Evolutionary conservation across 2,113 vertebrate genomes (phyloP), one percentile per base, ranked within the genome.

Genomic region (Entelurus aequoreus): DNA sequence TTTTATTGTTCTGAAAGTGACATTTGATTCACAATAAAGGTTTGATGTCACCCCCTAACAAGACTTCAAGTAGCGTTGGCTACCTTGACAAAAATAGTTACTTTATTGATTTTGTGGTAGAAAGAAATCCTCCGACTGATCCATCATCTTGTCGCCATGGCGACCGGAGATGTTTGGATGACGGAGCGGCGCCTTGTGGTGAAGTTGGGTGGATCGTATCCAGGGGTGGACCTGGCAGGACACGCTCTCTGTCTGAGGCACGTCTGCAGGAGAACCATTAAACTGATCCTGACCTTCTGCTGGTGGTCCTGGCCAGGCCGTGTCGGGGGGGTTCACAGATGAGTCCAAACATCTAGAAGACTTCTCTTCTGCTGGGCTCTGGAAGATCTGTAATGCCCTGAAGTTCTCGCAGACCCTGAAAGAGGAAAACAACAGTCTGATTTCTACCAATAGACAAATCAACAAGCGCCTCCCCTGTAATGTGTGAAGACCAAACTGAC

Each of bases 401-500:
- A 40, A 96, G 86, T 79, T 95, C 93, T 77, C 92, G 83, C 62
- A 95, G 86, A 48, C 93, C 93, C 94, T 95, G 75, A 37, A 54
- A 28, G 21, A 15, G 57, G n/a, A 54, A 15, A 13, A 58, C n/a
- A n/a, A n/a, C 0, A 62, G 40, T 55, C 63, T 63, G 60, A 50
- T n/a, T 16, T 8, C 21, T 16, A 51, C 16, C 5, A 51, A n/a
- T 51, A 21, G 21, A 9, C 2, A 28, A 51, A 21, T 51, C 16
- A 51, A 21, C 10, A 16, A 50, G 2, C 7, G 10, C 7, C 10
- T 42, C 40, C 40, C 8, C 42, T 4, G 12, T 11, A 46, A 46
- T n/a, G 12, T 14, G 13, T n/a, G 58, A 60, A n/a, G 4, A 60
- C 19, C 7, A 57, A 40, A 40, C 77, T 60, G 5, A 95, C 94